These are phyloP conservation scores for Subanguina moxae DNA, from an alignment of 1,140 invertebrate species.

Conservation along the genomic window DNA sequence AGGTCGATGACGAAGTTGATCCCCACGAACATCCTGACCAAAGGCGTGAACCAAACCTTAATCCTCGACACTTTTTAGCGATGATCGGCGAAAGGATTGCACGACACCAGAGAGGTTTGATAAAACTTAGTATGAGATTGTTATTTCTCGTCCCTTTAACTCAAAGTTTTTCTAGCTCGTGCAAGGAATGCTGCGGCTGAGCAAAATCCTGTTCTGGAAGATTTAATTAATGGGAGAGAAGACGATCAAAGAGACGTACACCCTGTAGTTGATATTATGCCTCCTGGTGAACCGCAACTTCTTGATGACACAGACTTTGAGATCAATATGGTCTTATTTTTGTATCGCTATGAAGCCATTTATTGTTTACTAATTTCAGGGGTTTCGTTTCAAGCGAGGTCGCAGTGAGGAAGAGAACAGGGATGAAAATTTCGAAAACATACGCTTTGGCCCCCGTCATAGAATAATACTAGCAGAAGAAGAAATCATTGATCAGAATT, in stretches of 20 bases:
- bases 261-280: background rate
- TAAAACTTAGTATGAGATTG: background rate
- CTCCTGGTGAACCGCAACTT: background rate
- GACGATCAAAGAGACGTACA: slow-evolving; percentile 1
- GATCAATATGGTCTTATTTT: background rate
- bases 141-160: background rate
- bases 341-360: background rate
- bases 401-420: too few relatives aligned
- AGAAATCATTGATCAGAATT: too few relatives aligned
- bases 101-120: background rate
- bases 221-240: background rate
- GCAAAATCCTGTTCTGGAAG: background rate
- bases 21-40: too few relatives aligned
- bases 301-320: slow-evolving; percentile 2
- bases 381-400: background rate
- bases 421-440: too few relatives aligned
- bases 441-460: too few relatives aligned
- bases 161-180: background rate
- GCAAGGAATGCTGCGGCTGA: slow-evolving; percentile 2
- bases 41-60: too few relatives aligned
- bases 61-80: too few relatives aligned
- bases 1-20: too few relatives aligned
- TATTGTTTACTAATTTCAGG: background rate
- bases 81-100: too few relatives aligned
- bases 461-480: too few relatives aligned